These are phyloP conservation scores for Pangasianodon gigas DNA, from an alignment of 2,113 vertebrate species.

Conservation along the genomic window DNA sequence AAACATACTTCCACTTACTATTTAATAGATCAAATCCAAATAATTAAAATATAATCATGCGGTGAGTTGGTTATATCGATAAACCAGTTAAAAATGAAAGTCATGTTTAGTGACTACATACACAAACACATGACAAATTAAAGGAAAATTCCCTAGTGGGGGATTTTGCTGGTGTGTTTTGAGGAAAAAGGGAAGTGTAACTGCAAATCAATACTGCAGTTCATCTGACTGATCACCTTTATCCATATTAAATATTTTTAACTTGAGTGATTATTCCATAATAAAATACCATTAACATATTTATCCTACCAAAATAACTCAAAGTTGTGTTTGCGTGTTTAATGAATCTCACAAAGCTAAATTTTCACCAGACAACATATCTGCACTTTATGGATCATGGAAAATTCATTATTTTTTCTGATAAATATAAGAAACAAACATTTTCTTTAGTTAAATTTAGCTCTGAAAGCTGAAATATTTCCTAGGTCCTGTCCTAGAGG, in stretches of 20 bases:
- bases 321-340: neutral
- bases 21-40: neutral
- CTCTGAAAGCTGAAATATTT: neutral
- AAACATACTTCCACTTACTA: neutral
- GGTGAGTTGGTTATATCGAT: neutral
- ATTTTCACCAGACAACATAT: neutral
- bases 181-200: neutral
- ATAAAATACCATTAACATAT: neutral
- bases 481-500: neutral
- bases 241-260: neutral
- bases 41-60: neutral
- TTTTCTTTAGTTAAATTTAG: neutral
- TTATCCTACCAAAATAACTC: neutral
- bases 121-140: neutral
- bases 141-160: conserved; percentile 5
- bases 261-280: neutral
- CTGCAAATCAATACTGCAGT: neutral
- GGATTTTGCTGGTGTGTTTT: conserved; percentile 5
- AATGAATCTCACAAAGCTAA: neutral
- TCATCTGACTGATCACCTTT: neutral
- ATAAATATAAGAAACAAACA: neutral
- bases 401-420: neutral
- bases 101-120: neutral
- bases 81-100: neutral
- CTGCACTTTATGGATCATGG: neutral